phyloP scores from a whole-genome alignment of 2,113 vertebrate genomes.

The Erythrolamprus reginae region DNA sequence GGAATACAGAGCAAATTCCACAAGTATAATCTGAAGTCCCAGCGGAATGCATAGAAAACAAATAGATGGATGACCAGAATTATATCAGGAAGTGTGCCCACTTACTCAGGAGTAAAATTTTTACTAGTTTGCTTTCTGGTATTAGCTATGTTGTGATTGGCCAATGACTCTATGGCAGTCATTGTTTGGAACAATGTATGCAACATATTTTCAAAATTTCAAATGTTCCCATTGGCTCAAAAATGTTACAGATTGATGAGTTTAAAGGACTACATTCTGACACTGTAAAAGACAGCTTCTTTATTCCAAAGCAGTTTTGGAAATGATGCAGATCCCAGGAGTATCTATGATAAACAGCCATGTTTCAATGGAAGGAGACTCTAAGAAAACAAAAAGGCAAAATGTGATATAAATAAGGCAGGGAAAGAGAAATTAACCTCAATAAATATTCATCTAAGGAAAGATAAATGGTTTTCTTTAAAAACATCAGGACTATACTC shows the following conservation, averaged over 20 bases:
- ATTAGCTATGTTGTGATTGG: not conserved
- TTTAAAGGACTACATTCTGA: not conserved
- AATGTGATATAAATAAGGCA: not conserved
- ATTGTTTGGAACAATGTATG: not conserved
- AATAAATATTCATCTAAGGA: not conserved
- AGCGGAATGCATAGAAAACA: not conserved
- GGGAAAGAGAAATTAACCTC: not conserved
- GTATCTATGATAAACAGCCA: not conserved
- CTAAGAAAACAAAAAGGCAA: not conserved
- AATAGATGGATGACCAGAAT: not conserved
- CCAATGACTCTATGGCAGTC: not conserved
- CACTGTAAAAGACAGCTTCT: too few species aligned
- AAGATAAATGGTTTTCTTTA: not conserved
- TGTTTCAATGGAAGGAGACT: too few species aligned
- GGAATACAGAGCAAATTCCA: not conserved
- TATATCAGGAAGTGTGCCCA: not conserved
- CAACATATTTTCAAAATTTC: not conserved
- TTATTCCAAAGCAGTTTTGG: not conserved
- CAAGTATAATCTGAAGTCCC: not conserved
- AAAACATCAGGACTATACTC: not conserved
- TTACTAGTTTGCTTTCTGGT: not conserved
- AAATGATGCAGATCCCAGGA: not conserved
- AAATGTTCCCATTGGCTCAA: not conserved
- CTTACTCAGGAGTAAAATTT: not conserved
- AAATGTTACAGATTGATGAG: not conserved